phyloP scores from a whole-genome alignment of 1,140 invertebrate species.

The Musca vetustissima region DNA sequence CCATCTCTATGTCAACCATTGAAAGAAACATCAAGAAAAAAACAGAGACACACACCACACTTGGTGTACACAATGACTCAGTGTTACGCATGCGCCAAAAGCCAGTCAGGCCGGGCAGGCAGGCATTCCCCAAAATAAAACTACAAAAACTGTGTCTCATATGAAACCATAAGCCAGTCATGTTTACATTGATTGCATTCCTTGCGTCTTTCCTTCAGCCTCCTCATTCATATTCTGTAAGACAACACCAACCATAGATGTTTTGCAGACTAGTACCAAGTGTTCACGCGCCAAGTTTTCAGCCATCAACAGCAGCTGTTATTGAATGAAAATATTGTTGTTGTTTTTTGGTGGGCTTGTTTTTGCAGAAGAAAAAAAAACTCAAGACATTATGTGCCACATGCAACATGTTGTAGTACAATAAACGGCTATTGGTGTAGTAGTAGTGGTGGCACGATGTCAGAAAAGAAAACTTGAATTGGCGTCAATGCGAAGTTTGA shows the following conservation, averaged over 20 bases:
- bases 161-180: not conserved
- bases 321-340: too few species aligned
- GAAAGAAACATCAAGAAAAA: not conserved
- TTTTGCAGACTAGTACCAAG: not conserved
- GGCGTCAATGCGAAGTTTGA: too few species aligned
- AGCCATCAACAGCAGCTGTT: slow-evolving; percentile 6
- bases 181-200: too few species aligned
- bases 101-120: not conserved
- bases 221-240: too few species aligned
- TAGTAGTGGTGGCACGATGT: slow-evolving; percentile 2
- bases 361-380: too few species aligned
- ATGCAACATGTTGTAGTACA: slow-evolving; percentile 11
- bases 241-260: too few species aligned
- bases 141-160: not conserved
- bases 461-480: not conserved
- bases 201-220: too few species aligned
- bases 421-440: too few species aligned
- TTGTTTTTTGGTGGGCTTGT: too few species aligned
- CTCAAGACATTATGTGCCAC: too few species aligned
- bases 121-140: slow-evolving; percentile 21
- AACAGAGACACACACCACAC: too few species aligned
- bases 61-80: not conserved
- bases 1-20: not conserved
- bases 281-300: slow-evolving; percentile 18
- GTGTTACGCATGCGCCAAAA: slow-evolving; percentile 20